Percentiles rank a stretch among this genome's conserved stretches.
Conservation (phyloP, 2,797 vertebrate genomes). For the Crenichthys baileyi region DNA sequence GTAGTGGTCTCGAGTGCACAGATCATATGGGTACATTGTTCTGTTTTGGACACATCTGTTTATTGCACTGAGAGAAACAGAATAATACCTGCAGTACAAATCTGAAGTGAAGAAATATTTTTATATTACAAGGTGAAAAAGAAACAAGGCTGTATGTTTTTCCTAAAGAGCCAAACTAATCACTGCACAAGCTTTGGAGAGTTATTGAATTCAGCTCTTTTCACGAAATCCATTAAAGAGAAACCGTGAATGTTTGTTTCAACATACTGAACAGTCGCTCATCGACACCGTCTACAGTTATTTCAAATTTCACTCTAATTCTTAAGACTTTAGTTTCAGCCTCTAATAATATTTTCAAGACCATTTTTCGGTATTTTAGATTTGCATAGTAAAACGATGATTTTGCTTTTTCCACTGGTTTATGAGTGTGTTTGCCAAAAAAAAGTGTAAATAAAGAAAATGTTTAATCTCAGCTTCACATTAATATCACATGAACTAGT, state of each 20-base stretch:
- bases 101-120: background rate
- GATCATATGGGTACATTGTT: background rate
- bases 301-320: background rate
- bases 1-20: background rate
- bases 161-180: background rate
- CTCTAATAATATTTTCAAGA: background rate
- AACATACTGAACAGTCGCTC: background rate
- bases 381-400: background rate
- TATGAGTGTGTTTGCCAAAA: background rate
- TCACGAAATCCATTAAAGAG: background rate
- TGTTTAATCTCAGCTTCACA: background rate
- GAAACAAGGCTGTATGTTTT: background rate
- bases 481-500: background rate
- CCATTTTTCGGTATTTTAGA: background rate
- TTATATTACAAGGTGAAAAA: background rate
- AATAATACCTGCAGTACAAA: background rate
- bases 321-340: background rate
- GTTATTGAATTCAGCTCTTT: slow-evolving; percentile 3
- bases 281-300: background rate
- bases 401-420: background rate
- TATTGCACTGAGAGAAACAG: background rate
- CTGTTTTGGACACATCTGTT: background rate
- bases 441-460: background rate
- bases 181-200: background rate
- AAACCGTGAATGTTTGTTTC: background rate